A percentile compares a stretch with the other conserved stretches of the same genome.
phyloP scores from a whole-genome alignment of 2,888 invertebrate genomes.

The Rotaria magnacalcarata region DNA sequence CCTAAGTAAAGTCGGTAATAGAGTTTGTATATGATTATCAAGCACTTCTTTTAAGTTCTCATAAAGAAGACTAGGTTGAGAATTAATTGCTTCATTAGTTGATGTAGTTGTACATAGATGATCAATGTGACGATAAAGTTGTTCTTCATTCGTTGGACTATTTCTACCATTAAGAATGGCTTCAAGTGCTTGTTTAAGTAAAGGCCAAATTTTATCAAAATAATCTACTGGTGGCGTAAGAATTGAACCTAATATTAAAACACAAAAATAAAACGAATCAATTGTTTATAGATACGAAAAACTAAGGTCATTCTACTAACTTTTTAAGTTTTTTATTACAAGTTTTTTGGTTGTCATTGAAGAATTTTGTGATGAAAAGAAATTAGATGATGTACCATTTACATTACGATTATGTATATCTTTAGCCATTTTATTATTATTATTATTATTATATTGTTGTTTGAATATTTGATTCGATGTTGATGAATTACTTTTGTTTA shows the following conservation, averaged over 20 bases:
- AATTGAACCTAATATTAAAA: not conserved
- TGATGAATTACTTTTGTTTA: not conserved
- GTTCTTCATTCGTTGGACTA: constrained; percentile 78
- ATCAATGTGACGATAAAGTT: constrained; percentile 61
- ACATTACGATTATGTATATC: not conserved
- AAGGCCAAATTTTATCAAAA: constrained; percentile 68
- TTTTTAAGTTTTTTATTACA: constrained; percentile 90
- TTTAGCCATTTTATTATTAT: not conserved
- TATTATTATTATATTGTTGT: not conserved
- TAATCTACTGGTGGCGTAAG: not conserved
- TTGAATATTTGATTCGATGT: not conserved
- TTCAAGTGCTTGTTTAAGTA: constrained; percentile 83
- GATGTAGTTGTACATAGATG: not conserved
- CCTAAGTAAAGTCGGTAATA: constrained; percentile 19
- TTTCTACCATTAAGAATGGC: constrained; percentile 90
- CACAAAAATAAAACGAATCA: no score
- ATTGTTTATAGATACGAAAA: no score
- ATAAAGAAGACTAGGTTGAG: not conserved
- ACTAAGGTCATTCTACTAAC: constrained; percentile 60
- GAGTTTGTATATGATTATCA: constrained; percentile 12
- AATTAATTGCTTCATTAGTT: not conserved
- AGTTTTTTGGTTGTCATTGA: constrained; percentile 74
- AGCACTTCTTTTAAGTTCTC: not conserved
- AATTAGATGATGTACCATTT: not conserved
- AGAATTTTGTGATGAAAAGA: not conserved